Evolutionary conservation across 2,797 vertebrate genomes (phyloP), one percentile per base, ranked within the genome.

Genomic region (Urophycis tenuis): DNA sequence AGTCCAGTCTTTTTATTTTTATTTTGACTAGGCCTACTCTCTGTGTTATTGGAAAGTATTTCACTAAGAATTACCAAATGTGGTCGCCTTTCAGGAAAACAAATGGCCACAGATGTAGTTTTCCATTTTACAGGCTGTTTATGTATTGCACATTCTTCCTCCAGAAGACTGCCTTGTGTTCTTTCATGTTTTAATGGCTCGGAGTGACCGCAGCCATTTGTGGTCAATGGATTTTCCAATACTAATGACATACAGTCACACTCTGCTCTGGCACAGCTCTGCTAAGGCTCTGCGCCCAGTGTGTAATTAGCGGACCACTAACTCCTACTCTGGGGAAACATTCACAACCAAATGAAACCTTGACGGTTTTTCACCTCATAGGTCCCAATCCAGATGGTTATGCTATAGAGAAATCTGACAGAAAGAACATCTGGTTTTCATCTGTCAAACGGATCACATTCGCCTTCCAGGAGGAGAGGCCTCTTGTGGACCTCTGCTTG

Each of bases 41-140:
- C 79, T 90, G 60, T 67, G 87, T 89, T 89, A 90, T 90, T 93
- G 90, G 88, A 91, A 92, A 88, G 88, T 90, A 90, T 91, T 87
- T 91, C 81, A 82, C 83, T 85, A 86, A 91, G 89, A 91, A 91
- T 91, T 87, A 91, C 92, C 89, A 91, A 92, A 92, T 88, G 92
- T 93, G 91, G 92, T 87, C 12, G 74, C 82, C 88, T 86, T 81
- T 90, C 89, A 89, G 84, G 79, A 87, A 91, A 29, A 90, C 91
- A 92, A 93, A 93, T 89, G 89, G 90, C 92, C 88, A 86, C 92
- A 94, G 92, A 94, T 93, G 92, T 90, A 93, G 86, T 91, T 93
- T 93, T 93, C 89, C 93, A 90, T 92, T 93, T 93, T 92, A 93
- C 92, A 90, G 93, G 86, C 90, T 93, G 93, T 94, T 94, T 94